Percentiles rank a stretch among this genome's conserved stretches.
Evolutionary conservation across 2,888 invertebrate species (phyloP).

Genomic region (Diaperis boleti): DNA sequence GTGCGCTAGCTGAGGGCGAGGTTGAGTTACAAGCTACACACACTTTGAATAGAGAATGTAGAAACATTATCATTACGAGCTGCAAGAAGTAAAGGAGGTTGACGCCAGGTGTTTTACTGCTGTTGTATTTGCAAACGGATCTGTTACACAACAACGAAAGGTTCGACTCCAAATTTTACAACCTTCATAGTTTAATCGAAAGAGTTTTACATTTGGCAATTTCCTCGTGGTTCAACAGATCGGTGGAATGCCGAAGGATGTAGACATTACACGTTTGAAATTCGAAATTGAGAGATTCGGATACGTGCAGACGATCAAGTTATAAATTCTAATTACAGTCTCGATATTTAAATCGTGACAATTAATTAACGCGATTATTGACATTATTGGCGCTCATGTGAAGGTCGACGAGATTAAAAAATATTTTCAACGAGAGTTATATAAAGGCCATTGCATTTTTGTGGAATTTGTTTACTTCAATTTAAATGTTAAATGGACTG

Average conservation of each 20-base stretch:
- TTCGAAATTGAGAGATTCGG: background rate
- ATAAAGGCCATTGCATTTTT: too few relatives aligned
- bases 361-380: slow-evolving; percentile 12
- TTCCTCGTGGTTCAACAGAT: slow-evolving; percentile 13
- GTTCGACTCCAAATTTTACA: slow-evolving; percentile 25
- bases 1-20: slow-evolving; percentile 37
- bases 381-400: slow-evolving; percentile 14
- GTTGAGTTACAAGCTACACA: slow-evolving; percentile 30
- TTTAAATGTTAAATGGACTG: too few relatives aligned
- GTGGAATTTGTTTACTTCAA: too few relatives aligned
- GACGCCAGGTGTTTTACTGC: slow-evolving; percentile 33
- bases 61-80: slow-evolving; percentile 36
- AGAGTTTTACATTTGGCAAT: slow-evolving; percentile 7
- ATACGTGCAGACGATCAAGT: background rate
- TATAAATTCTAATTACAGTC: background rate
- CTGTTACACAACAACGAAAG: slow-evolving; percentile 33
- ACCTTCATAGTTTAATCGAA: slow-evolving; percentile 23
- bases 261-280: background rate
- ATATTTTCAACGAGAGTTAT: too few relatives aligned
- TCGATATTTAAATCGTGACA: background rate
- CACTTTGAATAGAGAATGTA: slow-evolving; percentile 36
- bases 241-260: background rate
- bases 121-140: slow-evolving; percentile 30
- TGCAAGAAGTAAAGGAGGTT: slow-evolving; percentile 29
- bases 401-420: too few relatives aligned